Percentiles rank a stretch among this genome's conserved stretches.
Conservation (phyloP, 2,113 vertebrate genomes). For the Monopterus albus region DNA sequence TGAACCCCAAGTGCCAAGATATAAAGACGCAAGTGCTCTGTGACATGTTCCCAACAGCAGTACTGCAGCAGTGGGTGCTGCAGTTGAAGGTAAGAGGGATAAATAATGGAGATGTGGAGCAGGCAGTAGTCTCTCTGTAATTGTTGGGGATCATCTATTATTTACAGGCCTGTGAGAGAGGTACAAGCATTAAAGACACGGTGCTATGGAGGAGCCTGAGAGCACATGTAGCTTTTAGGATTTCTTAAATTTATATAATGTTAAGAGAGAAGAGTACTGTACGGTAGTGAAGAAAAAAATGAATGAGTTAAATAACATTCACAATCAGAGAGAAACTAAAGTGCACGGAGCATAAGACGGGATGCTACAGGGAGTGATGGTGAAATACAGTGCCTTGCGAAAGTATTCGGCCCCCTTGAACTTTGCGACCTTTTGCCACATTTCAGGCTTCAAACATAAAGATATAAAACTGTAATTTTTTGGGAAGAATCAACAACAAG, state of each 20-base stretch:
- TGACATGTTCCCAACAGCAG: constrained; percentile 30
- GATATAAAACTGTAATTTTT: too few relatives aligned
- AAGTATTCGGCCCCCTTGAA: too few relatives aligned
- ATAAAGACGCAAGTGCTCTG: constrained; percentile 16
- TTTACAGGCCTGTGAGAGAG: constrained; percentile 69
- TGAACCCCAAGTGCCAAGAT: constrained; percentile 27
- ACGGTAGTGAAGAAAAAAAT: constrained; percentile 9
- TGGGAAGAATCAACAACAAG: too few relatives aligned
- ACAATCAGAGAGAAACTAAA: constrained; percentile 3
- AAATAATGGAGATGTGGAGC: constrained; percentile 70
- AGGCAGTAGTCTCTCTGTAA: constrained; percentile 57
- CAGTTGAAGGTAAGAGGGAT: constrained; percentile 54
- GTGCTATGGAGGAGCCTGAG: constrained; percentile 36
- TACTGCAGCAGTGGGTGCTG: constrained; percentile 52
- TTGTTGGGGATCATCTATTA: constrained; percentile 75
- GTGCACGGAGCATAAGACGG: background rate
- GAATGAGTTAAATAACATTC: constrained; percentile 38
- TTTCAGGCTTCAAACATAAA: too few relatives aligned
- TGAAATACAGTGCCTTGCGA: too few relatives aligned
- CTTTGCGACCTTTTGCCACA: too few relatives aligned
- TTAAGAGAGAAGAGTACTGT: constrained; percentile 3
- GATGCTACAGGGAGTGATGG: too few relatives aligned
- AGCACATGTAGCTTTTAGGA: constrained; percentile 39
- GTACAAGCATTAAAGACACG: constrained; percentile 48
- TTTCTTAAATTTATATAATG: constrained; percentile 54